Percentiles rank a stretch among this genome's conserved stretches.
phyloP scores from a whole-genome alignment of 1,140 invertebrate species.

The Drosophila sucinea region DNA sequence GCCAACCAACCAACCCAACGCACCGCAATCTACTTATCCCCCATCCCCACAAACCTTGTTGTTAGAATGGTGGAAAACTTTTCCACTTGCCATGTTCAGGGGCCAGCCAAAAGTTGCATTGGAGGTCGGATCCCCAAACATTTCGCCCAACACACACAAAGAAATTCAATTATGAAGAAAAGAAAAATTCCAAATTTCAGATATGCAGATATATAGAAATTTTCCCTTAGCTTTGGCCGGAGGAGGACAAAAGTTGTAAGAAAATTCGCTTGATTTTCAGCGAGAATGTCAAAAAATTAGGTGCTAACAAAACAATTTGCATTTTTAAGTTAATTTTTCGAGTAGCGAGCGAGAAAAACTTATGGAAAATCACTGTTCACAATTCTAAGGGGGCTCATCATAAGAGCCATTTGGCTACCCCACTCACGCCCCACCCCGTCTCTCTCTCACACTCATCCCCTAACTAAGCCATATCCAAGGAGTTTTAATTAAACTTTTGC shows the following conservation, averaged over 20 bases:
- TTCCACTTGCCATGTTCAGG: background rate
- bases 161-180: constrained; percentile 78
- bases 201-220: constrained; percentile 45
- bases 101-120: background rate
- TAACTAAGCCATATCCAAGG: constrained; percentile 13
- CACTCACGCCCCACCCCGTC: background rate
- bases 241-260: background rate
- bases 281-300: constrained; percentile 79
- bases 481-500: constrained; percentile 78
- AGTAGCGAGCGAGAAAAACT: constrained; percentile 29
- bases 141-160: constrained; percentile 45
- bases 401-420: constrained; percentile 54
- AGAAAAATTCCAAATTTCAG: constrained; percentile 43
- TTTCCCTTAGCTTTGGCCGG: constrained; percentile 21
- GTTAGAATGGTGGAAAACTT: background rate
- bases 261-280: background rate
- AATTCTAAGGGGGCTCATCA: constrained; percentile 66
- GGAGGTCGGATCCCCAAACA: background rate
- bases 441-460: background rate
- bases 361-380: constrained; percentile 52
- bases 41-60: background rate
- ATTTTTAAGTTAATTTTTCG: constrained; percentile 80
- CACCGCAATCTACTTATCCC: too few species aligned
- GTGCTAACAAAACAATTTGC: constrained; percentile 83
- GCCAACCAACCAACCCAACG: background rate